These are phyloP conservation scores for Chunga burmeisteri DNA, from an alignment of 2,113 vertebrate species.

Conservation along the genomic window DNA sequence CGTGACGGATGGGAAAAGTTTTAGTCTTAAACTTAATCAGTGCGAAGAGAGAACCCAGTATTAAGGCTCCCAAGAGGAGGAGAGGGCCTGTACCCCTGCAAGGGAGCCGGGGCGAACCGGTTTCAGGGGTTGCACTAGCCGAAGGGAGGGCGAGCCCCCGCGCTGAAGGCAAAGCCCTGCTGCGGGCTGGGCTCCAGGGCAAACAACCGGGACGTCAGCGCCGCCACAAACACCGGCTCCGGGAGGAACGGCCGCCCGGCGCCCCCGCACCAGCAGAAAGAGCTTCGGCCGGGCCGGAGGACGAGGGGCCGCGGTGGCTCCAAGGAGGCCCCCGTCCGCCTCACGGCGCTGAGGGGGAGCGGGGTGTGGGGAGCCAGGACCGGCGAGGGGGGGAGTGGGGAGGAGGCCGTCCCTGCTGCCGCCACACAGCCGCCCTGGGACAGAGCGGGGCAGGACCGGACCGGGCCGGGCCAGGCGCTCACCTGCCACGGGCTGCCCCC, in stretches of 20 bases:
- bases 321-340: neutral
- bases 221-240: neutral
- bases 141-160: neutral
- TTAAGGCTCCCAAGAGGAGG: fast-evolving
- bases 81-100: fast-evolving
- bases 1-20: neutral
- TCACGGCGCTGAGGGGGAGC: neutral
- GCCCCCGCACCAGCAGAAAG: neutral
- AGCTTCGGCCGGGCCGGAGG: neutral
- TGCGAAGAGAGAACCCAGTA: neutral
- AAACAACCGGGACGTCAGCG: neutral
- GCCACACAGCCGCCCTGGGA: neutral
- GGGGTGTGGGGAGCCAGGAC: too few species aligned
- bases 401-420: neutral
- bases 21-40: neutral
- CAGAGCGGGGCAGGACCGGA: neutral
- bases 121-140: neutral
- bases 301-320: neutral
- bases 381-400: too few species aligned
- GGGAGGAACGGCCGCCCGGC: neutral
- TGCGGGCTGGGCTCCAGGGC: neutral
- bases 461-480: neutral
- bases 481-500: conserved; percentile 95
- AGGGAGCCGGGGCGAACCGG: neutral
- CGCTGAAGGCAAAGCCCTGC: neutral